Percentiles rank a stretch among this genome's conserved stretches.
Evolutionary conservation across 1,140 invertebrate genomes (phyloP).

Genomic region (Leptinotarsa lineolata): DNA sequence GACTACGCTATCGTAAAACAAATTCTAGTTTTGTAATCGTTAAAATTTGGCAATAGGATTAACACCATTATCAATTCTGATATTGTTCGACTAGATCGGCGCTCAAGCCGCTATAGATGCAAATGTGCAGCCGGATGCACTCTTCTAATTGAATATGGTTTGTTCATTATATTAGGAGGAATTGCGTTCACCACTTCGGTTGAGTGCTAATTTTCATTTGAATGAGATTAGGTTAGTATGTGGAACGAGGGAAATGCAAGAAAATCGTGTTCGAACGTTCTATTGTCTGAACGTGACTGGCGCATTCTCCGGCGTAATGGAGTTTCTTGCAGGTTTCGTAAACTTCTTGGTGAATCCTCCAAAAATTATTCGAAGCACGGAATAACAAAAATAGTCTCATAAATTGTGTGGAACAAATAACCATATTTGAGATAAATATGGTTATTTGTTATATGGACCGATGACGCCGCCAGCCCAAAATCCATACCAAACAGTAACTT

Average conservation of each 20-base stretch:
- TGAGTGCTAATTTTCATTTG: not conserved
- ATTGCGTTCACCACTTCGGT: not conserved
- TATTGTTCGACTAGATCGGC: not conserved
- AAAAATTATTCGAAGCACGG: too few relatives aligned
- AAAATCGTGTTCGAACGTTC: too few relatives aligned
- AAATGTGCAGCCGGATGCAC: conserved; percentile 7
- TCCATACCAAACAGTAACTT: too few relatives aligned
- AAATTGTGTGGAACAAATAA: too few relatives aligned
- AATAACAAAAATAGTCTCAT: too few relatives aligned
- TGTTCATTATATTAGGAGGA: not conserved
- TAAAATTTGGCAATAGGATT: not conserved
- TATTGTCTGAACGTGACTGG: too few relatives aligned
- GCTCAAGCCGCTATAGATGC: not conserved
- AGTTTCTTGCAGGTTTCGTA: too few relatives aligned
- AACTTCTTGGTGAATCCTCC: too few relatives aligned
- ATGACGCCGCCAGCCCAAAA: too few relatives aligned
- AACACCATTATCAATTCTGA: not conserved
- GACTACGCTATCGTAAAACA: not conserved
- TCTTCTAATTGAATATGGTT: conserved; percentile 4
- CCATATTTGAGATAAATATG: too few relatives aligned
- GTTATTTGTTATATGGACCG: too few relatives aligned
- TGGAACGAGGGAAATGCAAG: not conserved
- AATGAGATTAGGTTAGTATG: not conserved
- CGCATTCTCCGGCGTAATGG: too few relatives aligned
- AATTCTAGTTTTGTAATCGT: not conserved